These are phyloP conservation scores for Aphidoletes aphidimyza DNA, from an alignment of 2,888 invertebrate genomes.

Conservation along the genomic window DNA sequence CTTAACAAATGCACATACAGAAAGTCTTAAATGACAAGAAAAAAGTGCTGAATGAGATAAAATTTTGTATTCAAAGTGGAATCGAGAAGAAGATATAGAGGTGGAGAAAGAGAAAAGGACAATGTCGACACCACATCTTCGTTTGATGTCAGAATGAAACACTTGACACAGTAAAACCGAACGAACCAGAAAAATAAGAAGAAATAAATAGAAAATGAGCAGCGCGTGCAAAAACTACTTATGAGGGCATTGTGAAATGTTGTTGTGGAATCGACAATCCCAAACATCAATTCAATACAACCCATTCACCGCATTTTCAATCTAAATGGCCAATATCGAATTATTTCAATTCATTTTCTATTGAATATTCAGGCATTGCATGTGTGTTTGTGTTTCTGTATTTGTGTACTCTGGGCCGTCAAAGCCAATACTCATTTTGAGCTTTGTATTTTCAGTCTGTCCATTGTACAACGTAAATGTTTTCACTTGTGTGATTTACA, in stretches of 20 bases:
- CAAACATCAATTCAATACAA: conserved; percentile 24
- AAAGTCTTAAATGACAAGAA: background rate
- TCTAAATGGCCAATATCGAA: conserved; percentile 44
- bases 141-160: conserved; percentile 15
- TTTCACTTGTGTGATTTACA: background rate
- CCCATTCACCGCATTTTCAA: conserved; percentile 44
- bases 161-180: background rate
- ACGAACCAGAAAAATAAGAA: background rate
- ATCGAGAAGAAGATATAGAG: too few species aligned
- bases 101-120: too few species aligned
- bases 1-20: background rate
- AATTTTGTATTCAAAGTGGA: conserved; percentile 13
- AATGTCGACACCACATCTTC: too few species aligned
- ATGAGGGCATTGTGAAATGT: background rate
- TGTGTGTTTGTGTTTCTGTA: background rate
- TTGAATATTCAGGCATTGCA: background rate
- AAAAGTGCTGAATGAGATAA: conserved; percentile 18
- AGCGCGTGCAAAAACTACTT: conserved; percentile 51
- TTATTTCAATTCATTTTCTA: conserved; percentile 52
- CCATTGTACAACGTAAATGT: background rate
- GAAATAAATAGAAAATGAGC: conserved; percentile 36
- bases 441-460: too few species aligned
- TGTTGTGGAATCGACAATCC: background rate
- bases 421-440: too few species aligned
- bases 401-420: too few species aligned